These are phyloP conservation scores for Conus ventricosus DNA, from an alignment of 1,140 invertebrate species.

Conservation along the genomic window DNA sequence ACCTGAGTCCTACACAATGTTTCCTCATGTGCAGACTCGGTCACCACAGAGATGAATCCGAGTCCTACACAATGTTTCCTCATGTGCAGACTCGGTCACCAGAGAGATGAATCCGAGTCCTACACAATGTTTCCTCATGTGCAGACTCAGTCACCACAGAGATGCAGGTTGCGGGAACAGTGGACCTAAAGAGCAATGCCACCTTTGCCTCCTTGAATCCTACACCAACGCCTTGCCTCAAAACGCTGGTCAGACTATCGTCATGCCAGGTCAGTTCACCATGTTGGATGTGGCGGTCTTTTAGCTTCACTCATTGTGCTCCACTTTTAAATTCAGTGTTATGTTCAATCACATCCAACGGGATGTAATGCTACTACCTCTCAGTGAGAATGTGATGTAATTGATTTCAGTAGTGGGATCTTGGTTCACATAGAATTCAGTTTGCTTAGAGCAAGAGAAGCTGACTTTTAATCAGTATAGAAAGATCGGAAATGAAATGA, in stretches of 20 bases:
- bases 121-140: background rate
- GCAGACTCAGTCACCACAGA: background rate
- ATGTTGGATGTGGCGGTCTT: background rate
- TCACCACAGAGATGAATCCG: background rate
- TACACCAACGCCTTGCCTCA: background rate
- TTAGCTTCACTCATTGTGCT: background rate
- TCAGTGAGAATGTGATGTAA: no score
- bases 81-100: background rate
- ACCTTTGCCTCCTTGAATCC: background rate
- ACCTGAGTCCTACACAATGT: background rate
- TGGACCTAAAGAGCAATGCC: constrained; percentile 13
- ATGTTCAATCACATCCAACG: background rate
- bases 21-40: background rate
- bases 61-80: background rate
- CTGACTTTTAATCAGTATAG: no score
- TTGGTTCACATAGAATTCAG: no score
- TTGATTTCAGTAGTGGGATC: no score
- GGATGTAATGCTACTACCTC: no score
- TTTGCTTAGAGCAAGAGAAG: no score
- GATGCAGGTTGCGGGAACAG: constrained; percentile 16
- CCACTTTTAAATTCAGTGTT: background rate
- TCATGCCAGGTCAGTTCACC: constrained; percentile 27
- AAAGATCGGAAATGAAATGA: no score
- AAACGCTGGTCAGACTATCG: background rate
- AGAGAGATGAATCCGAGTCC: background rate